These are phyloP conservation scores for Spea bombifrons DNA, from an alignment of 2,113 vertebrate species.

Conservation along the genomic window DNA sequence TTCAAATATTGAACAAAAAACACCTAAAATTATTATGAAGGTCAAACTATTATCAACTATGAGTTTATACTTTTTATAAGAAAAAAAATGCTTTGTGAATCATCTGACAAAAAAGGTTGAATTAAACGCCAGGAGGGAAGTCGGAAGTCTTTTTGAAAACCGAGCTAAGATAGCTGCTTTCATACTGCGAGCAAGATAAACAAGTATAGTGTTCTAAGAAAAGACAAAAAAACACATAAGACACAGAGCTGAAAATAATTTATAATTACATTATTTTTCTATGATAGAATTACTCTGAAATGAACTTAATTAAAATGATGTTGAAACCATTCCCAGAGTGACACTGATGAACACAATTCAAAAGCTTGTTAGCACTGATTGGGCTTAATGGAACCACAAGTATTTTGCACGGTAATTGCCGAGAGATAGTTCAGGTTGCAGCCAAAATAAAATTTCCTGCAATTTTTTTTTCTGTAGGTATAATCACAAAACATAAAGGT, in stretches of 20 bases:
- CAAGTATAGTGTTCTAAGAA: background rate
- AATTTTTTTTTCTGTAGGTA: conserved; percentile 34
- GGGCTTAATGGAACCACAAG: conserved; percentile 31
- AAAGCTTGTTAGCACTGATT: conserved; percentile 47
- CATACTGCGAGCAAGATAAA: background rate
- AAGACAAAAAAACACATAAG: conserved; percentile 1
- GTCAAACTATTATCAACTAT: no score
- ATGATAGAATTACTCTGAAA: conserved; percentile 37
- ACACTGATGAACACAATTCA: conserved; percentile 38
- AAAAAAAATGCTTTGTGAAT: no score
- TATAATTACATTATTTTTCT: conserved; percentile 40
- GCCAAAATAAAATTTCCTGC: conserved; percentile 38
- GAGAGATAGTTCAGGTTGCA: conserved; percentile 32
- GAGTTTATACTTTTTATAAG: no score
- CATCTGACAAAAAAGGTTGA: background rate
- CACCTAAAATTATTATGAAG: no score
- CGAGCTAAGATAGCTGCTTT: background rate
- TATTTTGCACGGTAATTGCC: conserved; percentile 29
- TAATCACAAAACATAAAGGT: conserved; percentile 32
- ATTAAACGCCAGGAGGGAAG: background rate
- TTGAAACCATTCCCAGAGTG: conserved; percentile 41
- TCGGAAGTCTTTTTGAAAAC: background rate
- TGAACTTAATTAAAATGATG: conserved; percentile 32
- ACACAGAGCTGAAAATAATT: conserved; percentile 17
- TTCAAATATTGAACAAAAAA: no score